Conservation (phyloP, 2,797 vertebrate genomes). For the Gambusia yucatana region DNA sequence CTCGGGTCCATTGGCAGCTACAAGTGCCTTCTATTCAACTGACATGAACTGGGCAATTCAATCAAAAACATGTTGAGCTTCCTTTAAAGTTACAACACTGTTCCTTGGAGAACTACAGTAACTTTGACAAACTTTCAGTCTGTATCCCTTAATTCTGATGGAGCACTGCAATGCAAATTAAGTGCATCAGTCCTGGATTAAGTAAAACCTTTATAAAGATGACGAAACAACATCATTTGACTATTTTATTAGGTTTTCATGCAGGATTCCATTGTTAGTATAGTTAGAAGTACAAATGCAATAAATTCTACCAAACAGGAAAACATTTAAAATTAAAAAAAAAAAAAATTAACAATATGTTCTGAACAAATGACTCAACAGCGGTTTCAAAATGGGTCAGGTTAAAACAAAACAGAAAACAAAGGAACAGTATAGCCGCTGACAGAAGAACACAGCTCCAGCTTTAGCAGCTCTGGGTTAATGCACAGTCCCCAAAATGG, state of each 20-base stretch:
- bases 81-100: neutral
- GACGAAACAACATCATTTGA: neutral
- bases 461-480: neutral
- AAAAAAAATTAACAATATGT: neutral
- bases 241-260: neutral
- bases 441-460: neutral
- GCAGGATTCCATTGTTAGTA: neutral
- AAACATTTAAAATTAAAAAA: neutral
- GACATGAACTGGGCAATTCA: neutral
- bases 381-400: neutral
- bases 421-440: neutral
- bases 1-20: neutral
- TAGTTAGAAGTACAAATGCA: neutral
- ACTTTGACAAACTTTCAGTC: neutral
- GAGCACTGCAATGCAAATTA: neutral
- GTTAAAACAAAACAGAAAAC: neutral
- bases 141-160: neutral
- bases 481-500: neutral
- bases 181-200: neutral
- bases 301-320: neutral
- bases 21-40: neutral
- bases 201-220: neutral
- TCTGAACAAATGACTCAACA: neutral
- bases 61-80: neutral
- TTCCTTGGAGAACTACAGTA: neutral